Percentiles rank a stretch among this genome's conserved stretches.
These are phyloP conservation scores for Agrypnia vestita DNA, from an alignment of 1,140 invertebrate genomes.

Conservation along the genomic window DNA sequence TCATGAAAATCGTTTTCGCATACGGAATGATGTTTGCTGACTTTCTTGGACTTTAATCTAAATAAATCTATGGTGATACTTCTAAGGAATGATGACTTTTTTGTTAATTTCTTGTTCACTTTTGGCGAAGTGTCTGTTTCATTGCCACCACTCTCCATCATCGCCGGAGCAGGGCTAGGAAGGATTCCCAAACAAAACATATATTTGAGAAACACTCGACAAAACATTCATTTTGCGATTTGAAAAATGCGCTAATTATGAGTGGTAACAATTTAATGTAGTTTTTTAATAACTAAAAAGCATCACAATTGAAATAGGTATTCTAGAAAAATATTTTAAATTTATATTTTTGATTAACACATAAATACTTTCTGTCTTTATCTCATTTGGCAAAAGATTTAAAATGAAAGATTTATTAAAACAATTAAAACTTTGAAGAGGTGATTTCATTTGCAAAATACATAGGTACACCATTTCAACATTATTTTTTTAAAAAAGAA, in stretches of 20 bases:
- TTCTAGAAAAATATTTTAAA: no score
- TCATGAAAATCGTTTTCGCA: conserved; percentile 68
- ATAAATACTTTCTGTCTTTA: no score
- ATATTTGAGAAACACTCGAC: conserved; percentile 44
- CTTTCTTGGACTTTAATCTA: conserved; percentile 71
- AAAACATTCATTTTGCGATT: neutral
- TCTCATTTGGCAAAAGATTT: no score
- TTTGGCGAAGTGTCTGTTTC: conserved; percentile 71
- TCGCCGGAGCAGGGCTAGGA: conserved; percentile 69
- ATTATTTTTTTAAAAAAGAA: no score
- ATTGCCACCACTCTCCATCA: conserved; percentile 70
- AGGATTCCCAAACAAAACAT: conserved; percentile 59
- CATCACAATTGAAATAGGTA: no score
- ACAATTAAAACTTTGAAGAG: no score
- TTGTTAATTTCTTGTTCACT: conserved; percentile 73
- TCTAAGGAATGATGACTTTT: conserved; percentile 73
- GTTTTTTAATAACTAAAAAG: no score
- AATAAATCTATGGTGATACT: conserved; percentile 72
- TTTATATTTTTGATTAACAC: no score
- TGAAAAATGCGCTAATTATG: conserved; percentile 27
- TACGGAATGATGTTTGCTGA: conserved; percentile 70
- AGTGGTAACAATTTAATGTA: no score
- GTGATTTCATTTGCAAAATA: no score
- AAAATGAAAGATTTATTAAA: no score
- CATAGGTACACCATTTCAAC: no score